Conservation (phyloP, 2,888 invertebrate species). For the Sphaerophoria rueppellii region DNA sequence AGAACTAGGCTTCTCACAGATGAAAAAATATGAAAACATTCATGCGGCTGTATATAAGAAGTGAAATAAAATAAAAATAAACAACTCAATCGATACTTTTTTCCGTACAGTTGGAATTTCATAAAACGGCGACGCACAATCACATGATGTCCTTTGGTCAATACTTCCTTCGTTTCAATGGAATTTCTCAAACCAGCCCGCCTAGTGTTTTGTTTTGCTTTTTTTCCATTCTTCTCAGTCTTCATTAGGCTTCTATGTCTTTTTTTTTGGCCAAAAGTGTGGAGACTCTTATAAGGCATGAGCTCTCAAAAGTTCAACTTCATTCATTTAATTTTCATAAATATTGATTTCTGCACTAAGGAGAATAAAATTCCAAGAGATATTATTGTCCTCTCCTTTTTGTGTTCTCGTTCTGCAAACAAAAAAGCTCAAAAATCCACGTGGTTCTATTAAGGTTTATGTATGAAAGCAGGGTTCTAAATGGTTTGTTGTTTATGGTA, state of each 20-base stretch:
- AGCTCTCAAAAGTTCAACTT: conserved; percentile 64
- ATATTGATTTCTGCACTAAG: conserved; percentile 66
- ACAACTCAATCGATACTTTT: conserved; percentile 59
- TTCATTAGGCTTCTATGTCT: neutral
- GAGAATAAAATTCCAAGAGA: conserved; percentile 37
- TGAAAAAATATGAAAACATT: neutral
- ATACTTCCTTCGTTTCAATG: conserved; percentile 27
- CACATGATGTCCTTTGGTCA: conserved; percentile 66
- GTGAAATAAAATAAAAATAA: neutral
- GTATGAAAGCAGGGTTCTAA: conserved; percentile 10
- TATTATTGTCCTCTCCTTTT: conserved; percentile 1
- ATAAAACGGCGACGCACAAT: conserved; percentile 47
- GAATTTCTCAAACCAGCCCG: conserved; percentile 31
- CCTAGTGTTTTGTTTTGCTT: conserved; percentile 7
- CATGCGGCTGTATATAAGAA: neutral
- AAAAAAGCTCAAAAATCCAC: conserved; percentile 63
- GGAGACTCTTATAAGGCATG: conserved; percentile 32
- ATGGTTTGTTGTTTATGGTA: conserved; percentile 49
- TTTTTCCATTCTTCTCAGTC: conserved; percentile 2
- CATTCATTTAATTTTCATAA: conserved; percentile 70
- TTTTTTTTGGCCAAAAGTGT: neutral
- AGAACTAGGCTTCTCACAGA: too few species aligned
- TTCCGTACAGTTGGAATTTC: neutral
- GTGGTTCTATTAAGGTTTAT: conserved; percentile 33
- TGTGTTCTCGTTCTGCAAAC: conserved; percentile 35